phyloP scores from a whole-genome alignment of 2,113 vertebrate genomes.

The Upupa epops region DNA sequence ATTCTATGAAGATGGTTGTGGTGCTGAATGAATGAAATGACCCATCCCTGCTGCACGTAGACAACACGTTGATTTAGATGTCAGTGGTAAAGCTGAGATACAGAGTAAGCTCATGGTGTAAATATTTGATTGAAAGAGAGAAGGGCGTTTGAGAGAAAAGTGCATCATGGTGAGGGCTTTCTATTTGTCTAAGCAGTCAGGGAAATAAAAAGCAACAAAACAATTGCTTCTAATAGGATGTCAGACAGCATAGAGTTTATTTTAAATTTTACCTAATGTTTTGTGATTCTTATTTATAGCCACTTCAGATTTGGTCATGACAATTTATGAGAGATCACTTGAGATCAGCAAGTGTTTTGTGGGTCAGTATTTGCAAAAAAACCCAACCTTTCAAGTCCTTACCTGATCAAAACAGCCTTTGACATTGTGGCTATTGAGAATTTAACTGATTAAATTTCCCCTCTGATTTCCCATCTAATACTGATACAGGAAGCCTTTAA shows the following conservation, averaged over 20 bases:
- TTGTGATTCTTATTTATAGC: background rate
- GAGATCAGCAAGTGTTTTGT: background rate
- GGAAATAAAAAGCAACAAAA: background rate
- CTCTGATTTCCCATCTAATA: background rate
- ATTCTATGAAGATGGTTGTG: too few relatives aligned
- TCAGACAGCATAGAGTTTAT: background rate
- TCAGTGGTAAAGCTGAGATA: background rate
- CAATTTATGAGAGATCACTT: background rate
- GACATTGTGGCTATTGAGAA: fast-evolving
- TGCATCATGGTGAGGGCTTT: background rate
- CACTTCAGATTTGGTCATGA: background rate
- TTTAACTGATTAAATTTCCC: background rate
- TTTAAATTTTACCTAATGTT: background rate
- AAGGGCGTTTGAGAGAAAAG: background rate
- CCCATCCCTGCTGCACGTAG: background rate
- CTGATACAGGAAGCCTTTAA: background rate
- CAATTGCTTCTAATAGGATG: background rate
- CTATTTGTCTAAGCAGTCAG: background rate
- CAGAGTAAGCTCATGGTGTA: fast-evolving
- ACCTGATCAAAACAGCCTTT: background rate
- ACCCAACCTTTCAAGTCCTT: background rate
- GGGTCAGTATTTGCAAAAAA: background rate
- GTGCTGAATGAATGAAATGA: background rate
- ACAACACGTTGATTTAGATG: background rate
- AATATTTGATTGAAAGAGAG: background rate